phyloP scores from a whole-genome alignment of 1,140 invertebrate species.

The Diachasma alloeum region DNA sequence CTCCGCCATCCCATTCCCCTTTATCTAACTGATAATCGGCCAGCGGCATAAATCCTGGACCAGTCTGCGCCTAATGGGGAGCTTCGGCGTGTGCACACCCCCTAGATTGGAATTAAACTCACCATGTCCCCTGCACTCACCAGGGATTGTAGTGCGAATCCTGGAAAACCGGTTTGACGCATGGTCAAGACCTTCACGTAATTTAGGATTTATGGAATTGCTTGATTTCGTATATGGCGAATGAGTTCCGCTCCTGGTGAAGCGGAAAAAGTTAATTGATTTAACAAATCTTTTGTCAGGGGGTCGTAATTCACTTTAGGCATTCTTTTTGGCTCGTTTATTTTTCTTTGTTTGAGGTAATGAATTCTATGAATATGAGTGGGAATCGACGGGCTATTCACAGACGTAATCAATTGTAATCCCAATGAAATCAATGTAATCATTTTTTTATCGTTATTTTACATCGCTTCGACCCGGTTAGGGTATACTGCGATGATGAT shows the following conservation, averaged over 20 bases:
- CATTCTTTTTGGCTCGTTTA: background rate
- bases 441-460: too few relatives aligned
- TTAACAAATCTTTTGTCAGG: background rate
- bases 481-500: too few relatives aligned
- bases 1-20: constrained; percentile 19
- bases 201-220: constrained; percentile 23
- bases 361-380: too few relatives aligned
- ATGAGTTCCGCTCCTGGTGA: background rate
- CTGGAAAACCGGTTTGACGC: constrained; percentile 5
- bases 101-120: constrained; percentile 9
- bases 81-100: constrained; percentile 10
- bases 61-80: constrained; percentile 45
- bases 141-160: background rate
- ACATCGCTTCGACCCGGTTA: too few relatives aligned
- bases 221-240: background rate
- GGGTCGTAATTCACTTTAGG: background rate
- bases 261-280: constrained; percentile 22
- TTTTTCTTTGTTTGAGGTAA: background rate
- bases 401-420: too few relatives aligned
- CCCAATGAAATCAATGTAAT: too few relatives aligned
- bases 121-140: background rate
- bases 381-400: too few relatives aligned
- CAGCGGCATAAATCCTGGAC: constrained; percentile 49
- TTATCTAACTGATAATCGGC: constrained; percentile 58
- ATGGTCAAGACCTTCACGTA: constrained; percentile 23